Base-by-base conservation (phyloP, 2,113 vertebrate species). In the Archocentrus centrarchus region DNA sequence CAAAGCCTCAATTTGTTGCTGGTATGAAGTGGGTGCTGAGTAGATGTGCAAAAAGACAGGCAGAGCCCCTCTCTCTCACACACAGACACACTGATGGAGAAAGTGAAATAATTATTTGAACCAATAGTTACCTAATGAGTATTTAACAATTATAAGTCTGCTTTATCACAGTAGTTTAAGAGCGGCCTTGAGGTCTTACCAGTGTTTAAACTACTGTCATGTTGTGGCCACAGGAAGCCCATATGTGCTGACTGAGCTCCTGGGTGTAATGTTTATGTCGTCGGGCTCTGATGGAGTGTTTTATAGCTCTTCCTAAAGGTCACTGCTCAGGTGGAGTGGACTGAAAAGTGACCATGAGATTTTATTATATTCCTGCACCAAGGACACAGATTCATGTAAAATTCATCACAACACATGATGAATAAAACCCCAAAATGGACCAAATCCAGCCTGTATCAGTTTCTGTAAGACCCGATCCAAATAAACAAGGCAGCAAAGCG, bases 1-100 rank as follows among this genome's bases (percentile, higher is more conserved):
- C 83, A 90, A 87, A 91, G 79, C 83, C 53, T 83, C 78, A 82
- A 68, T 91, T 88, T 87, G 77, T 75, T 81, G 77, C 82, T 77
- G 41, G 55, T 53, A 47, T 78, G 70, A 91, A 83, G 32, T 60
- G 39, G 32, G 22, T 61, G 7, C 59, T 57, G 50, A 82, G 62
- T 20, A 37, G 63, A 75, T 22, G 15, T n/a, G 22, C 18, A 82
- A 17, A 77, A 68, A 68, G 17, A 85, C 18, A 24, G 32, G 32
- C 60, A 59, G 27, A 14, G 32, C 68, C 47, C 27, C 27, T 55
- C 32, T 35, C 17, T n/a, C 11, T 8, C 20, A 11, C 55, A 37
- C 37, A 59, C 7, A 68, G 30, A 58, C 7, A 0, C 57, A 17
- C 13, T 24, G 15, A 77, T 30, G 47, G 18, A 47, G 59, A 79